Conservation (phyloP, 1,140 invertebrate species). For the Neomicropteryx cornuta region DNA sequence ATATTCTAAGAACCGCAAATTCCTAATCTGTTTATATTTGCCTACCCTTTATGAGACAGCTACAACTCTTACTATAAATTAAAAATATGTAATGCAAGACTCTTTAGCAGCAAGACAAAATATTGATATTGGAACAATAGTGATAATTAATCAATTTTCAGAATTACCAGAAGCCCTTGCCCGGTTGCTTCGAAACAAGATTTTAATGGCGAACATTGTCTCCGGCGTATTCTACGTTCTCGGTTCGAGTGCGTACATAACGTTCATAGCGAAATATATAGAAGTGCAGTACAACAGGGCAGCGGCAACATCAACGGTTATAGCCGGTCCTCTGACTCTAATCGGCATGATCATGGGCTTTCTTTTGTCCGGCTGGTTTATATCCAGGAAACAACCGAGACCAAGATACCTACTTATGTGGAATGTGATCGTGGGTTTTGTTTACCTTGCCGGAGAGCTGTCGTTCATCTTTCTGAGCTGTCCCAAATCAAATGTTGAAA, state of each 20-base stretch:
- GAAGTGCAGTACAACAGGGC: constrained; percentile 57
- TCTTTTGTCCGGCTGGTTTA: constrained; percentile 46
- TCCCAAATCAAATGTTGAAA: constrained; percentile 26
- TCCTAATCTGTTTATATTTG: too few relatives aligned
- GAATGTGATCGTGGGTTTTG: constrained; percentile 50
- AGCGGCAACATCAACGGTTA: constrained; percentile 47
- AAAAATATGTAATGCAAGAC: too few relatives aligned
- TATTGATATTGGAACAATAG: too few relatives aligned
- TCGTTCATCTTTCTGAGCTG: constrained; percentile 49
- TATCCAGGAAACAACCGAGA: constrained; percentile 48
- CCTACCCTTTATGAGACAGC: too few relatives aligned
- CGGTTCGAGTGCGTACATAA: constrained; percentile 55
- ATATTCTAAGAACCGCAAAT: too few relatives aligned
- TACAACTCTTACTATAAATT: too few relatives aligned
- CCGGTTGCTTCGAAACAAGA: constrained; percentile 45
- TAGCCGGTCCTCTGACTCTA: constrained; percentile 47
- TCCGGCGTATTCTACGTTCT: constrained; percentile 50
- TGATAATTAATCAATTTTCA: too few relatives aligned
- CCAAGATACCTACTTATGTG: constrained; percentile 48
- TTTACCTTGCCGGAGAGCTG: constrained; percentile 39
- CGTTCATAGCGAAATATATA: constrained; percentile 59
- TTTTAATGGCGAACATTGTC: constrained; percentile 45
- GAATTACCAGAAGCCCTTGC: constrained; percentile 46
- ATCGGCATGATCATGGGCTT: constrained; percentile 51
- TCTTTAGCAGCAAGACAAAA: too few relatives aligned